Evolutionary conservation across 1,140 invertebrate species (phyloP).

Genomic region (Scylla paramamosain): DNA sequence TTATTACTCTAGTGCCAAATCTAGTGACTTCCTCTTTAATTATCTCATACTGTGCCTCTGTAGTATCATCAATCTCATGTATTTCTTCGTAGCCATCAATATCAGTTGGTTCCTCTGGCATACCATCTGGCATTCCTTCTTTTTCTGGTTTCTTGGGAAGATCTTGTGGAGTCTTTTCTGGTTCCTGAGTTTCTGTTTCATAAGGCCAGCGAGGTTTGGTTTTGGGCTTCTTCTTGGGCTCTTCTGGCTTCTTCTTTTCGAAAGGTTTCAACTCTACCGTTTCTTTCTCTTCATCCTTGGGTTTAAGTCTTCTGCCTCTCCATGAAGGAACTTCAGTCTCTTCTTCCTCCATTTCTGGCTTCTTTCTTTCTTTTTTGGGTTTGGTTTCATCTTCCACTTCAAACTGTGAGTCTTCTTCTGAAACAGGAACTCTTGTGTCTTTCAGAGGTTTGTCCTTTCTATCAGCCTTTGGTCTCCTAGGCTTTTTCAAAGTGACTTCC

Average conservation of each 20-base stretch:
- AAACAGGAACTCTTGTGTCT: conserved; percentile 38
- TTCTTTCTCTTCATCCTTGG: conserved; percentile 48
- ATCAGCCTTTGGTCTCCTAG: conserved; percentile 37
- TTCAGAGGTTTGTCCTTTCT: conserved; percentile 7
- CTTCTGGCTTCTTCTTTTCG: conserved; percentile 50
- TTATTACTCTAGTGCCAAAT: neutral
- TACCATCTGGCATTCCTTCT: conserved; percentile 75
- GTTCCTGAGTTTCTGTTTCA: conserved; percentile 44
- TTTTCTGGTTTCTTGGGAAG: conserved; percentile 50
- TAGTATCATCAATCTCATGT: neutral
- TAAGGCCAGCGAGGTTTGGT: neutral
- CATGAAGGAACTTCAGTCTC: conserved; percentile 30
- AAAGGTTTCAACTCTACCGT: conserved; percentile 56
- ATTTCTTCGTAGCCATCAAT: neutral
- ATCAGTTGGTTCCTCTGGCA: conserved; percentile 67
- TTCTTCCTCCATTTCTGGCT: conserved; percentile 25
- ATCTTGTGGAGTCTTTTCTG: conserved; percentile 35
- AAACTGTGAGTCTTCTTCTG: conserved; percentile 27
- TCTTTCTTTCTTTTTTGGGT: conserved; percentile 54
- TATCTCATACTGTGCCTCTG: neutral
- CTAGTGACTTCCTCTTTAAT: neutral
- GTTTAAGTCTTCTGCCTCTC: conserved; percentile 52
- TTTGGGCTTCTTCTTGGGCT: neutral
- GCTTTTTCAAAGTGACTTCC: conserved; percentile 53
- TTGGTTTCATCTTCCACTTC: conserved; percentile 53